phyloP scores from a whole-genome alignment of 2,888 invertebrate genomes.

The Trilocha varians region DNA sequence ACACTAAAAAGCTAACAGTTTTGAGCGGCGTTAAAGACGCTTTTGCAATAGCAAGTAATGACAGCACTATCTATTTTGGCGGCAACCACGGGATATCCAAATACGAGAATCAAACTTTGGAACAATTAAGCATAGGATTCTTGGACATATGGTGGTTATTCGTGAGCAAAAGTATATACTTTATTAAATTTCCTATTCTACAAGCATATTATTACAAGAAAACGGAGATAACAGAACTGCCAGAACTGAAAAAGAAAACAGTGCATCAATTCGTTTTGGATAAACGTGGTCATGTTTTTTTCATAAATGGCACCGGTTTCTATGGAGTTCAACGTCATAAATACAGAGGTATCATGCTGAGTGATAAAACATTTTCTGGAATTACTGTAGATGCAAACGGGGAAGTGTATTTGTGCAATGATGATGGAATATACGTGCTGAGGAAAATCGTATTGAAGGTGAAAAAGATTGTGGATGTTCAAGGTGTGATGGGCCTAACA shows the following conservation, averaged over 20 bases:
- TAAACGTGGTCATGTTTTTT: slow-evolving; percentile 37
- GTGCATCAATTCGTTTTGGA: slow-evolving; percentile 55
- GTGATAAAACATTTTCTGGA: slow-evolving; percentile 37
- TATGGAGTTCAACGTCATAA: slow-evolving; percentile 33
- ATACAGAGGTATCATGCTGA: slow-evolving; percentile 24
- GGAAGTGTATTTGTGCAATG: slow-evolving; percentile 41
- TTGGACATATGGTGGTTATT: slow-evolving; percentile 58
- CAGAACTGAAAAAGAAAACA: slow-evolving; percentile 22
- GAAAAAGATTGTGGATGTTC: slow-evolving; percentile 34
- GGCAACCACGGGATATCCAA: slow-evolving; percentile 55
- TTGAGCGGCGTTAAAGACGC: slow-evolving; percentile 55
- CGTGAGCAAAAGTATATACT: slow-evolving; percentile 38
- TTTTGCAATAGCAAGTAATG: slow-evolving; percentile 44
- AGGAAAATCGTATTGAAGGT: slow-evolving; percentile 39
- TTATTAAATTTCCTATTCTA: slow-evolving; percentile 50
- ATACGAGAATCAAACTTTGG: slow-evolving; percentile 34
- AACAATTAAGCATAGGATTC: slow-evolving; percentile 32
- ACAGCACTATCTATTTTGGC: slow-evolving; percentile 43
- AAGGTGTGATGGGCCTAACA: slow-evolving; percentile 44
- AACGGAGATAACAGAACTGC: slow-evolving; percentile 25
- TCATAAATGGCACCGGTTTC: slow-evolving; percentile 48
- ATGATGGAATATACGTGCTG: slow-evolving; percentile 48
- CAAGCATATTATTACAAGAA: slow-evolving; percentile 40
- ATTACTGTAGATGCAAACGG: slow-evolving; percentile 45
- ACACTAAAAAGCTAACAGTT: slow-evolving; percentile 37